A percentile compares a stretch with the other conserved stretches of the same genome.
phyloP scores from a whole-genome alignment of 2,113 vertebrate genomes.

The Silurus glanis region DNA sequence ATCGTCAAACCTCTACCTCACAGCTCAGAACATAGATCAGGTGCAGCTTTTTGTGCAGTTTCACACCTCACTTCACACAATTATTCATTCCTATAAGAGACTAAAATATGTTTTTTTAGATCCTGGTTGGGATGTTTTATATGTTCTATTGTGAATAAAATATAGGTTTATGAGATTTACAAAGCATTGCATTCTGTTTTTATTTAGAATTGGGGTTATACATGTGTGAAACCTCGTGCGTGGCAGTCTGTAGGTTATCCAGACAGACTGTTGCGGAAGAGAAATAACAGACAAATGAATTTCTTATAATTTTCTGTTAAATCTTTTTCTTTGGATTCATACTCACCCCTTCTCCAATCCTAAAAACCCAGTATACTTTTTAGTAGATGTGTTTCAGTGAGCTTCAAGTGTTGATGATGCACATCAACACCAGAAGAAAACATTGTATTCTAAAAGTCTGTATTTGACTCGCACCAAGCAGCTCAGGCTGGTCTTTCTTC shows the following conservation, averaged over 20 bases:
- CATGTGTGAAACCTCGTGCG: background rate
- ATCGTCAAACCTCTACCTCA: no score
- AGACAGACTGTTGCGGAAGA: background rate
- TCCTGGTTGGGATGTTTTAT: no score
- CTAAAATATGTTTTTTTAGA: no score
- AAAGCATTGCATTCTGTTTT: no score
- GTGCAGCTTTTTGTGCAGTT: background rate
- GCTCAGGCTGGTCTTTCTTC: conserved; percentile 15
- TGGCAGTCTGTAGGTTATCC: background rate
- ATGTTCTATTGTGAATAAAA: no score
- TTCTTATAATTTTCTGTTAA: background rate
- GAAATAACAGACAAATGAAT: background rate
- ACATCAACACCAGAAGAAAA: background rate
- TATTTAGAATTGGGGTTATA: background rate
- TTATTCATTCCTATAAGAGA: no score
- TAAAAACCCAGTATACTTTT: background rate
- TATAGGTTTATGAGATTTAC: no score
- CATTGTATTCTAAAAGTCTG: background rate
- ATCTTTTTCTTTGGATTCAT: background rate
- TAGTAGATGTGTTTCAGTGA: conserved; percentile 13
- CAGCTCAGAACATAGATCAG: background rate
- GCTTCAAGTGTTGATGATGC: background rate
- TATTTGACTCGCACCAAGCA: background rate
- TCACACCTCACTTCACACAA: background rate
- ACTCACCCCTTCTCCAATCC: background rate